phyloP scores from a whole-genome alignment of 2,888 invertebrate genomes.

The Calameuta filiformis region DNA sequence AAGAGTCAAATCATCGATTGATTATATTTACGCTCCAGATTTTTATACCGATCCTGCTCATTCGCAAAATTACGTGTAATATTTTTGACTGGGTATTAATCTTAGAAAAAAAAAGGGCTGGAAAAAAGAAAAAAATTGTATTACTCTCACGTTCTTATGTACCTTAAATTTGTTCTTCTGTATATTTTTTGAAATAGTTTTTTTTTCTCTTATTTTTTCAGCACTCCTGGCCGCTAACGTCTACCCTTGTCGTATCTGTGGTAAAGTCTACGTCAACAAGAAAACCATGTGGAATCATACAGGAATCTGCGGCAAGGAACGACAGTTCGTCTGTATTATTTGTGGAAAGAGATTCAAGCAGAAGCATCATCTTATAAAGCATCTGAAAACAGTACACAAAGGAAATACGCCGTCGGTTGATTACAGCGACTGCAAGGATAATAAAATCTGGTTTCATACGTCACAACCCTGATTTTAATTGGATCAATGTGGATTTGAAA shows the following conservation, averaged over 20 bases:
- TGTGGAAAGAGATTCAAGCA: conserved; percentile 35
- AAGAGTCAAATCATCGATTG: no score
- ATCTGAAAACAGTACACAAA: conserved; percentile 34
- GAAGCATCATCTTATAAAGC: conserved; percentile 33
- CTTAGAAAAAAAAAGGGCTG: neutral
- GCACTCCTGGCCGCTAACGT: neutral
- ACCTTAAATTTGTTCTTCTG: neutral
- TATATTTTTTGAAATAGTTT: no score
- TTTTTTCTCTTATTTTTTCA: conserved; percentile 14
- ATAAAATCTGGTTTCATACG: no score
- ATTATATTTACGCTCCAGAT: no score
- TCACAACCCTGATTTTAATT: no score
- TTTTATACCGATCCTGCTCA: no score
- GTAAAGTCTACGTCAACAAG: conserved; percentile 42
- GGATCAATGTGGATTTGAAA: no score
- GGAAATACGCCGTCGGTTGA: no score
- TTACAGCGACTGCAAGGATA: no score
- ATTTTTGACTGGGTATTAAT: neutral
- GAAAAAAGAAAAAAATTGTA: no score
- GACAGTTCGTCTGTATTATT: conserved; percentile 54
- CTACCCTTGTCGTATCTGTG: conserved; percentile 36
- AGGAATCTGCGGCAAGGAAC: conserved; percentile 49
- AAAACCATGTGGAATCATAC: conserved; percentile 44
- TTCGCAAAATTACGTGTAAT: no score
- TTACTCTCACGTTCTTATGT: neutral